Evolutionary conservation across 2,113 vertebrate genomes (phyloP).

Genomic region (Gymnorhina tibicen): DNA sequence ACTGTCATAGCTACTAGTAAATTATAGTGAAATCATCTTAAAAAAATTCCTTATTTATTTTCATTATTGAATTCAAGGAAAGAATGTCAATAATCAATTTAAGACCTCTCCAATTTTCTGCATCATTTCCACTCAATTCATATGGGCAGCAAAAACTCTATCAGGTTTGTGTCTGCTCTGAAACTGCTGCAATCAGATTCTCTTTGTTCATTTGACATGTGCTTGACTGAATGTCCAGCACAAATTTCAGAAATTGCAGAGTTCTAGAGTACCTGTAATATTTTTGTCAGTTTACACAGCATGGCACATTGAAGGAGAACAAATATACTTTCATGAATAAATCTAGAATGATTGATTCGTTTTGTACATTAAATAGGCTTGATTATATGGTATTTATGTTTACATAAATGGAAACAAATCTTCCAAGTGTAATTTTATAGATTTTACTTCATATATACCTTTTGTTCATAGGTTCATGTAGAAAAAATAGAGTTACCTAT

Average conservation of each 20-base stretch:
- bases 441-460: not conserved
- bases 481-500: not conserved
- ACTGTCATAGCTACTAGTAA: not conserved
- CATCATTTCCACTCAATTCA: not conserved
- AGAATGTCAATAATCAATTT: not conserved
- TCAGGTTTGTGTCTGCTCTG: not conserved
- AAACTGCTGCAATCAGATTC: not conserved
- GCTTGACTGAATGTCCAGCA: not conserved
- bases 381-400: not conserved
- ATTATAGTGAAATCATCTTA: not conserved
- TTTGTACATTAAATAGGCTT: not conserved
- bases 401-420: not conserved
- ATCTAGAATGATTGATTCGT: not conserved
- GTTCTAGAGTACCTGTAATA: not conserved
- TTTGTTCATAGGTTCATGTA: not conserved
- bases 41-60: not conserved
- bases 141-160: not conserved
- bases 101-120: not conserved
- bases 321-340: not conserved
- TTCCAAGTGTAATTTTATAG: not conserved
- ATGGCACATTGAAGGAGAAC: not conserved
- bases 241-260: not conserved
- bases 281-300: not conserved
- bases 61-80: not conserved
- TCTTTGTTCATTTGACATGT: not conserved